Percentiles rank a stretch among this genome's conserved stretches.
phyloP scores from a whole-genome alignment of 2,113 vertebrate species.

The Calonectris borealis region DNA sequence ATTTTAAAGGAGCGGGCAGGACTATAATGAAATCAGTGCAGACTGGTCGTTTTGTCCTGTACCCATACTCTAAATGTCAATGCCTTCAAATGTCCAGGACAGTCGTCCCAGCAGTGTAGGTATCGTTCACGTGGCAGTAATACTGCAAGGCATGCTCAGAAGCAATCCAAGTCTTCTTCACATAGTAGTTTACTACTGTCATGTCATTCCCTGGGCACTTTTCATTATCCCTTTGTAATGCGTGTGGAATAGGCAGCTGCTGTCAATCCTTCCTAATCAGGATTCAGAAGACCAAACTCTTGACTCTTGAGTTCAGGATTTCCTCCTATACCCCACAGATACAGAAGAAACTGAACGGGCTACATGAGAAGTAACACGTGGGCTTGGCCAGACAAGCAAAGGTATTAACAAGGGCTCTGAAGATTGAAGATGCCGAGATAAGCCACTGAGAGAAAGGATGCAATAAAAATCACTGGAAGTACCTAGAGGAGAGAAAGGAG shows the following conservation, averaged over 20 bases:
- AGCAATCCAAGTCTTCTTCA: not conserved
- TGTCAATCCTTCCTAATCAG: not conserved
- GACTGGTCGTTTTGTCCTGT: not conserved
- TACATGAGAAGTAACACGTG: not conserved
- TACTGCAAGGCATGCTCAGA: not conserved
- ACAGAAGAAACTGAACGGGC: not conserved
- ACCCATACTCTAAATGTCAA: not conserved
- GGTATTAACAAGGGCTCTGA: not conserved
- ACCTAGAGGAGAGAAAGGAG: not conserved
- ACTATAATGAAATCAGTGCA: not conserved
- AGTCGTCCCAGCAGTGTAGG: not conserved
- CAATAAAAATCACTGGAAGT: not conserved
- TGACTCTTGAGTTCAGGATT: not conserved
- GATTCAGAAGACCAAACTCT: not conserved
- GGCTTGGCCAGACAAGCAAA: not conserved
- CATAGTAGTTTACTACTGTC: not conserved
- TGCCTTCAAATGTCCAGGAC: not conserved
- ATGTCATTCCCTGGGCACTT: not conserved
- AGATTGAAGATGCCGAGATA: not conserved
- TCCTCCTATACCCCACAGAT: not conserved
- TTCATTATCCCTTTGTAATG: not conserved
- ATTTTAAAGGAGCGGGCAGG: not conserved
- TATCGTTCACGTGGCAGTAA: fast-evolving
- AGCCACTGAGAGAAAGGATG: not conserved
- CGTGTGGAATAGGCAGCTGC: not conserved